phyloP scores from a whole-genome alignment of 2,797 vertebrate species.

The Myotis planiceps region DNA sequence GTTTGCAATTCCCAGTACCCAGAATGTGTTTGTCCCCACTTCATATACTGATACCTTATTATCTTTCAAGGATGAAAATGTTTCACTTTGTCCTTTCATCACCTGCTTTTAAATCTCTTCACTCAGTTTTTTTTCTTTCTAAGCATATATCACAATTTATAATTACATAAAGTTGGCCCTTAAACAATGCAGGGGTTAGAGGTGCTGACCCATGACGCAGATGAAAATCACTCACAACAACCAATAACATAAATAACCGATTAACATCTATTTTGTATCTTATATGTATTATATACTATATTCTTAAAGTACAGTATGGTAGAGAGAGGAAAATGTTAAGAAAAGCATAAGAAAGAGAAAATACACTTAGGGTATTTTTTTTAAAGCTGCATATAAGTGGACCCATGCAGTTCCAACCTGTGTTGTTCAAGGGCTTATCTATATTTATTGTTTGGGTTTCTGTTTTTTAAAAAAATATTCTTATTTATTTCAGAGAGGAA shows the following conservation, averaged over 20 bases:
- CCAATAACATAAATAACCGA: neutral
- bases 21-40: neutral
- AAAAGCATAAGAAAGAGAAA: neutral
- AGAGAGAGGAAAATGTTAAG: neutral
- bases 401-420: neutral
- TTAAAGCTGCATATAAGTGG: neutral
- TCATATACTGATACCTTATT: neutral
- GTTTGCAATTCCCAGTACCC: neutral
- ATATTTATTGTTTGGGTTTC: neutral
- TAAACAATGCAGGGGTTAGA: neutral
- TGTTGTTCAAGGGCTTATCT: neutral
- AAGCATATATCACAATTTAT: neutral
- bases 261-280: neutral
- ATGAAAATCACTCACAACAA: neutral
- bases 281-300: neutral
- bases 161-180: neutral
- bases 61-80: neutral
- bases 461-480: no score
- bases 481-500: no score
- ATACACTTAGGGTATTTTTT: neutral
- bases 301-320: neutral
- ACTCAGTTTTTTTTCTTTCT: neutral
- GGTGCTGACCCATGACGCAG: neutral
- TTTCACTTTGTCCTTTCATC: neutral
- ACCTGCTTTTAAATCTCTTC: neutral